phyloP scores from a whole-genome alignment of 2,113 vertebrate genomes.

The Tautogolabrus adspersus region DNA sequence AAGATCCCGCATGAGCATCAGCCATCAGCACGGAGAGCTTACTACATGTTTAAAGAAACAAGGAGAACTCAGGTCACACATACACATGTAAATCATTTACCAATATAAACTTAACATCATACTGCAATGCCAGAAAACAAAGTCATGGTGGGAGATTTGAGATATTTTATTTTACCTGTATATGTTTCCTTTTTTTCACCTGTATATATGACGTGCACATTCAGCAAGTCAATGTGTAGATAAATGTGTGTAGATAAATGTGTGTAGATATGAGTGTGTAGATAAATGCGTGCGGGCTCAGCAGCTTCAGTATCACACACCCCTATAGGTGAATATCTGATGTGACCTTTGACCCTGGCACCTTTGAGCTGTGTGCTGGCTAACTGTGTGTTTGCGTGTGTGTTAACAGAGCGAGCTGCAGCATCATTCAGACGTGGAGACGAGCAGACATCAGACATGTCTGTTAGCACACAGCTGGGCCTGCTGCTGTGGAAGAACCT shows the following conservation, averaged over 20 bases:
- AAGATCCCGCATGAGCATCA: no score
- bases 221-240: not conserved
- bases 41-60: no score
- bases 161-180: no score
- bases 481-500: constrained; percentile 98
- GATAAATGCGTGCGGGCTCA: constrained; percentile 20
- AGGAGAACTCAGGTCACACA: no score
- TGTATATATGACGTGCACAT: not conserved
- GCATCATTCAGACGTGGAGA: constrained; percentile 66
- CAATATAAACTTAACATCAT: no score
- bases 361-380: constrained; percentile 64
- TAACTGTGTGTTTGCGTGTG: constrained; percentile 15
- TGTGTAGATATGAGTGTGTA: not conserved
- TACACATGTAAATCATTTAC: no score
- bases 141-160: no score
- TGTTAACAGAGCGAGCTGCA: constrained; percentile 31
- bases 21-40: no score
- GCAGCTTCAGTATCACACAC: constrained; percentile 37
- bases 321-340: constrained; percentile 2
- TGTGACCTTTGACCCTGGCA: constrained; percentile 63
- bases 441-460: constrained; percentile 86
- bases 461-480: constrained; percentile 90
- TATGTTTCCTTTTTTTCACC: no score
- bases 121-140: no score
- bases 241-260: not conserved